Percentiles rank a stretch among this genome's conserved stretches.
These are phyloP conservation scores for Argopecten irradians DNA, from an alignment of 1,140 invertebrate genomes.

Conservation along the genomic window DNA sequence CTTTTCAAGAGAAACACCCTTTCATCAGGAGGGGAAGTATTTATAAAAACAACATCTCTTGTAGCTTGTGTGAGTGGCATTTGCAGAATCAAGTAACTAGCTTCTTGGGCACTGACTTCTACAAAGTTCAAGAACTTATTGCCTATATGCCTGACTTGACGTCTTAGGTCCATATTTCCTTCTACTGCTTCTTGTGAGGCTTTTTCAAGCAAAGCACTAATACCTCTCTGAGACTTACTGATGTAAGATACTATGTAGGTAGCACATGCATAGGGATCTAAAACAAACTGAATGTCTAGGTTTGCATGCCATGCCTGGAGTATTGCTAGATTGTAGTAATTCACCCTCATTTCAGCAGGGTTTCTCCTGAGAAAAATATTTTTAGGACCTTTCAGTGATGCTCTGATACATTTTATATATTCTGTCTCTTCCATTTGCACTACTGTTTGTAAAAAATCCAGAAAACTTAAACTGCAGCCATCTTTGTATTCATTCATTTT, in stretches of 20 bases:
- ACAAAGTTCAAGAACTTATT: too few species aligned
- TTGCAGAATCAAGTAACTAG: conserved; percentile 47
- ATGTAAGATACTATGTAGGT: conserved; percentile 49
- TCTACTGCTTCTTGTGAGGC: conserved; percentile 47
- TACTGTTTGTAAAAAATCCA: too few species aligned
- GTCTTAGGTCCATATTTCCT: conserved; percentile 45
- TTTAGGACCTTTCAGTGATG: too few species aligned
- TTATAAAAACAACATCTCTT: conserved; percentile 50
- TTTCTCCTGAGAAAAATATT: too few species aligned
- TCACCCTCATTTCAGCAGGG: too few species aligned
- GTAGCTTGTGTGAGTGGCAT: too few species aligned
- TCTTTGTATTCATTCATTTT: too few species aligned
- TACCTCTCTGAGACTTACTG: conserved; percentile 49
- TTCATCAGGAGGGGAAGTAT: conserved; percentile 49
- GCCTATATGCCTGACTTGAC: conserved; percentile 49
- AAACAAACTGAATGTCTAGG: conserved; percentile 48
- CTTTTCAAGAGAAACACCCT: conserved; percentile 48
- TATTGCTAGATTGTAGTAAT: not conserved
- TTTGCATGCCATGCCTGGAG: conserved; percentile 37
- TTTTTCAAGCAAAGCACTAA: conserved; percentile 40
- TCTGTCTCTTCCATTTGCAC: too few species aligned
- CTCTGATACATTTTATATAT: too few species aligned
- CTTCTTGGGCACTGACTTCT: conserved; percentile 50
- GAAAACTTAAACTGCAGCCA: too few species aligned
- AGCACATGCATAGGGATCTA: conserved; percentile 53